Percentiles rank a stretch among this genome's conserved stretches.
These are phyloP conservation scores for Lymantria monacha DNA, from an alignment of 2,888 invertebrate species.

Conservation along the genomic window DNA sequence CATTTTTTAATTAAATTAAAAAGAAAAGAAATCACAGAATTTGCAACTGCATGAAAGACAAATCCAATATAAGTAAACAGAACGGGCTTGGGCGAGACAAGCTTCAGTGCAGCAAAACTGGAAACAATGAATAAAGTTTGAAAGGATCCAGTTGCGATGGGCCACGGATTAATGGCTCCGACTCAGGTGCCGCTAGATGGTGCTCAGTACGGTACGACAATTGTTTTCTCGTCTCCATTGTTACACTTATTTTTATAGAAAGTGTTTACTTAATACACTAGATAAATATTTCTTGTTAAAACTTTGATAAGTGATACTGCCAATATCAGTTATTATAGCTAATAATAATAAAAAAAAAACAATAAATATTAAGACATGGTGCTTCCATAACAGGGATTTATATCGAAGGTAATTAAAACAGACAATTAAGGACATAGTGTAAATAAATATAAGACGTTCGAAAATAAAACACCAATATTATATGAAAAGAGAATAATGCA, in stretches of 20 bases:
- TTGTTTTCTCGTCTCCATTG: slow-evolving; percentile 36
- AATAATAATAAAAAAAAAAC: too few species aligned
- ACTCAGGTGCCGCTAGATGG: slow-evolving; percentile 57
- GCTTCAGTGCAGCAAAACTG: slow-evolving; percentile 55
- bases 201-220: slow-evolving; percentile 36
- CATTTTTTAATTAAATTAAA: slow-evolving; percentile 15
- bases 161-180: slow-evolving; percentile 51
- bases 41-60: slow-evolving; percentile 47
- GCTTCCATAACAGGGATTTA: too few species aligned
- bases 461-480: too few species aligned
- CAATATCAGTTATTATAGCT: too few species aligned
- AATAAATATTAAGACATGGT: too few species aligned
- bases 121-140: slow-evolving; percentile 74
- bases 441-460: too few species aligned
- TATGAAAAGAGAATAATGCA: too few species aligned
- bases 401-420: too few species aligned
- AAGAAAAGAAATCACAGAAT: slow-evolving; percentile 40
- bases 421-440: too few species aligned
- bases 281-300: too few species aligned
- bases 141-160: slow-evolving; percentile 52
- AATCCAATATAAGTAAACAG: slow-evolving; percentile 62
- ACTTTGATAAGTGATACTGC: too few species aligned
- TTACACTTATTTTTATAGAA: slow-evolving; percentile 12
- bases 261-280: background rate
- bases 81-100: slow-evolving; percentile 15